Conservation (phyloP, 2,888 invertebrate species). For the Drosophila neonasuta region DNA sequence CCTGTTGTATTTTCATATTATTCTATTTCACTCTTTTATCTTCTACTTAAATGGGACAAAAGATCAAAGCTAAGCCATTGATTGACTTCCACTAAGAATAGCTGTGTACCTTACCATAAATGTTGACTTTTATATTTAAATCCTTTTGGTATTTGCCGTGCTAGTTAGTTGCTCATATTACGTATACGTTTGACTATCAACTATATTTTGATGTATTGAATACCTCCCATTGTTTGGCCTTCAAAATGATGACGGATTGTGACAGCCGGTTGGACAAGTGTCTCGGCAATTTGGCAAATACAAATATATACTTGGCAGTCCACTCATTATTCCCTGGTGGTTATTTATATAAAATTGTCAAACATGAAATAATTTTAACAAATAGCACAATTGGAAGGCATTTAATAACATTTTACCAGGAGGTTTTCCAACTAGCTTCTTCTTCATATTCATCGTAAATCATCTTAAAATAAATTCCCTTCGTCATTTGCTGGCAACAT, state of each 20-base stretch:
- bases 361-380: slow-evolving; percentile 33
- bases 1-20: background rate
- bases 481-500: slow-evolving; percentile 69
- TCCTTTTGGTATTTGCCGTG: background rate
- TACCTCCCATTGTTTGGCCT: slow-evolving; percentile 64
- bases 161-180: slow-evolving; percentile 19
- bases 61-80: background rate
- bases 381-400: slow-evolving; percentile 27
- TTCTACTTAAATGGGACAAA: background rate
- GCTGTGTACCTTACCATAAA: background rate
- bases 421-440: slow-evolving; percentile 15
- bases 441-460: slow-evolving; percentile 26
- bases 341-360: slow-evolving; percentile 51
- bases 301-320: slow-evolving; percentile 23
- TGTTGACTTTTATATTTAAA: background rate
- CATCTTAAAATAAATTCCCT: slow-evolving; percentile 63
- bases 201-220: slow-evolving; percentile 20
- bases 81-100: background rate
- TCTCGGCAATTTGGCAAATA: slow-evolving; percentile 26
- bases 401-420: slow-evolving; percentile 33
- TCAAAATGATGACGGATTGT: slow-evolving; percentile 62
- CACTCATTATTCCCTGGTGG: slow-evolving; percentile 48
- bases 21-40: background rate
- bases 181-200: slow-evolving; percentile 36
- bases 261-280: slow-evolving; percentile 70